Percentiles rank a stretch among this genome's conserved stretches.
Conservation (phyloP, 2,113 vertebrate species). For the Empidonax traillii region DNA sequence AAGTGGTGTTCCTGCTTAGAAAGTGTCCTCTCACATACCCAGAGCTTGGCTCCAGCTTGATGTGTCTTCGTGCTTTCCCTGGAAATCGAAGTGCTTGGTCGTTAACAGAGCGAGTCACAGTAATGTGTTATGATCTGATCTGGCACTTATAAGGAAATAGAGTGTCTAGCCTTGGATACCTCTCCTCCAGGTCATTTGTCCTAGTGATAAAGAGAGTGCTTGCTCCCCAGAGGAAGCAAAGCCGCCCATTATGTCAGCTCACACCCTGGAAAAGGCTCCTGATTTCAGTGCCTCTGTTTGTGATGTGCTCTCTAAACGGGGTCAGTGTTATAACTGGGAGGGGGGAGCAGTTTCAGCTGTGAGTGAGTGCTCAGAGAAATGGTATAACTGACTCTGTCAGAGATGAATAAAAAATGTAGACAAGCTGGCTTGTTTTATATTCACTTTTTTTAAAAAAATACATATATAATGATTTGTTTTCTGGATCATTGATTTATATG, state of each 20-base stretch:
- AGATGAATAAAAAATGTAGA: neutral
- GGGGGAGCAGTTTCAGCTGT: conserved; percentile 55
- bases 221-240: conserved; percentile 65
- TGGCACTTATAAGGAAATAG: conserved; percentile 66
- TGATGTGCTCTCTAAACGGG: conserved; percentile 61
- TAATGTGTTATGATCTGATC: conserved; percentile 53
- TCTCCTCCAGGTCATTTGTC: conserved; percentile 70
- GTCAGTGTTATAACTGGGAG: conserved; percentile 66
- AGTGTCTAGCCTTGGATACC: conserved; percentile 24
- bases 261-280: conserved; percentile 63
- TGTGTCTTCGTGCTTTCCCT: neutral
- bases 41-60: neutral
- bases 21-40: neutral
- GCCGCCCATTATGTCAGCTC: conserved; percentile 72
- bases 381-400: conserved; percentile 30
- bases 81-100: conserved; percentile 19
- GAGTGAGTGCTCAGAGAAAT: conserved; percentile 48
- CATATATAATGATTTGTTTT: conserved; percentile 51
- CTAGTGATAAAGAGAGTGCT: conserved; percentile 59
- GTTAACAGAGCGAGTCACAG: conserved; percentile 27
- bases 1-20: neutral
- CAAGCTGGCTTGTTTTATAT: conserved; percentile 28
- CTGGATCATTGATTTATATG: conserved; percentile 72
- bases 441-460: conserved; percentile 42
- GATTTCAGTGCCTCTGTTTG: conserved; percentile 5